Percentiles rank a stretch among this genome's conserved stretches.
Evolutionary conservation across 2,113 vertebrate genomes (phyloP).

Genomic region (Spizaetus ornatus): DNA sequence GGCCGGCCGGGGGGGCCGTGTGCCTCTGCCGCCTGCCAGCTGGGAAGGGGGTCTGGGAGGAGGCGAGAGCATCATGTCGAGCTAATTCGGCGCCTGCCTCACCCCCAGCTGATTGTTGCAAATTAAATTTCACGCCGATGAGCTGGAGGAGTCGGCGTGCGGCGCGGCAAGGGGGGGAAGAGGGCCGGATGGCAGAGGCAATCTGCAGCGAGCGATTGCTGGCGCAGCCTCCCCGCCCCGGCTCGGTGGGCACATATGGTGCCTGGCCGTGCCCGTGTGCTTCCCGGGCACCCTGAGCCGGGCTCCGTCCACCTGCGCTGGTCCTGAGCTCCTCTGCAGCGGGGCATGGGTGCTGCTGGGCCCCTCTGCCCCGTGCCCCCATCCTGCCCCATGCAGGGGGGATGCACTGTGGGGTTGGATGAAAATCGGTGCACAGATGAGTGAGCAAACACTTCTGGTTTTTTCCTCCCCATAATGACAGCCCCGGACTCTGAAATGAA

Average conservation of each 20-base stretch:
- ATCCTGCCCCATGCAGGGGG: not conserved
- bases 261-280: rapidly evolving
- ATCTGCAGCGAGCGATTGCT: not conserved
- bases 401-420: rapidly evolving
- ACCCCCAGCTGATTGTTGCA: constrained; percentile 38
- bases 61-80: not conserved
- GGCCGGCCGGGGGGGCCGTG: not conserved
- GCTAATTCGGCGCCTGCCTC: constrained; percentile 18
- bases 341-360: not conserved
- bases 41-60: not conserved
- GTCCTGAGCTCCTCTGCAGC: not conserved
- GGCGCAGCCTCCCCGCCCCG: not conserved
- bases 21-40: not conserved
- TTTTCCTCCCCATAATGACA: not conserved
- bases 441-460: rapidly evolving
- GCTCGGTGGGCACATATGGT: rapidly evolving
- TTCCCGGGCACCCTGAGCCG: rapidly evolving
- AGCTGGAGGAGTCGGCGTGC: not conserved
- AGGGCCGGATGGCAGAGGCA: not conserved
- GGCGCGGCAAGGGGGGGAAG: not conserved
- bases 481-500: not conserved
- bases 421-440: not conserved
- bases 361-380: not conserved
- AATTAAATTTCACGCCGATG: constrained; percentile 45
- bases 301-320: rapidly evolving